phyloP scores from a whole-genome alignment of 2,113 vertebrate species.

The Chamaetylas fuelleborni region DNA sequence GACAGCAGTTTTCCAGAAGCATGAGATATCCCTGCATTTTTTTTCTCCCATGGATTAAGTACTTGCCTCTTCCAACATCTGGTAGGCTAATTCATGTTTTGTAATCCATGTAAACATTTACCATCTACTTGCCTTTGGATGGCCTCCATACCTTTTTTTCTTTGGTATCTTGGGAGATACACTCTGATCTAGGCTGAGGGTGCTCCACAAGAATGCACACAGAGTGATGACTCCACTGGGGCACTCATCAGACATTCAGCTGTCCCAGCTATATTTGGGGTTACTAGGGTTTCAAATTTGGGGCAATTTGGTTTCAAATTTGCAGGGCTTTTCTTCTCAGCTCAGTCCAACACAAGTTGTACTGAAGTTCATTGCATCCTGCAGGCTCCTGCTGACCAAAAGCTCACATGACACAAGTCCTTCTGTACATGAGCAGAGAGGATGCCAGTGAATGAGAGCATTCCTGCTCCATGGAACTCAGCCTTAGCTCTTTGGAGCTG shows the following conservation, averaged over 20 bases:
- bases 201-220: not conserved
- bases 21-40: not conserved
- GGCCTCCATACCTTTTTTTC: not conserved
- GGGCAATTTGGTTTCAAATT: not conserved
- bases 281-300: not conserved
- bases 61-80: not conserved
- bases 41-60: not conserved
- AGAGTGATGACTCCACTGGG: not conserved
- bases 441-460: not conserved
- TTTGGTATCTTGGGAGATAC: not conserved
- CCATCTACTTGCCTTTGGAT: not conserved
- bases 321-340: not conserved
- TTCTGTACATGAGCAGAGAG: not conserved
- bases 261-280: not conserved
- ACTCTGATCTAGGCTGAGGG: not conserved
- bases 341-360: not conserved
- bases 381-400: not conserved
- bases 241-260: not conserved
- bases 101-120: not conserved
- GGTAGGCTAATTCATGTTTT: not conserved
- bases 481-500: not conserved
- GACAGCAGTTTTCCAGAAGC: not conserved
- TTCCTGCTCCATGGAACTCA: not conserved
- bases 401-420: not conserved
- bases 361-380: not conserved